Conservation (phyloP, 2,797 vertebrate species). For the Gymnoscopelus braueri region DNA sequence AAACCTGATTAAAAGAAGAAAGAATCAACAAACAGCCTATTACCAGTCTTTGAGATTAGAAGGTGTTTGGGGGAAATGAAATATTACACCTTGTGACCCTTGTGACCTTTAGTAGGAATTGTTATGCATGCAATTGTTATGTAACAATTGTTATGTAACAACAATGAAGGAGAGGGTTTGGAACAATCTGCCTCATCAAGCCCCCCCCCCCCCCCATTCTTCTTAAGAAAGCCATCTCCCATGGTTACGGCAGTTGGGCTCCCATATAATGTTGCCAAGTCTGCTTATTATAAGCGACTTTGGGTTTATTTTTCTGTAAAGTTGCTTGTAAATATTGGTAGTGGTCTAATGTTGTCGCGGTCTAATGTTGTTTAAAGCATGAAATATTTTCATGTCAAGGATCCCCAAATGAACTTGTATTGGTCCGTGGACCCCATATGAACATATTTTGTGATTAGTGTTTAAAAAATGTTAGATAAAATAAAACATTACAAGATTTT, state of each 20-base stretch:
- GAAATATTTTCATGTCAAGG: too few species aligned
- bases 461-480: too few species aligned
- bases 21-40: constrained; percentile 21
- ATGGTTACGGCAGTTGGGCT: constrained; percentile 26
- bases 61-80: constrained; percentile 30
- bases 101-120: constrained; percentile 12
- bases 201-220: constrained; percentile 31
- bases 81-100: background rate
- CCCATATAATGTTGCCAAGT: too few species aligned
- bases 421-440: too few species aligned
- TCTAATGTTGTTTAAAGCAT: too few species aligned
- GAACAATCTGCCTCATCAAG: constrained; percentile 39
- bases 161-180: constrained; percentile 16
- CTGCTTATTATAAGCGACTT: too few species aligned
- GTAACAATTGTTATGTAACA: constrained; percentile 34
- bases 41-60: constrained; percentile 13
- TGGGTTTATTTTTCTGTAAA: too few species aligned
- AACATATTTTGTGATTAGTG: too few species aligned
- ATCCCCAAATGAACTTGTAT: too few species aligned
- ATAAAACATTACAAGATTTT: too few species aligned
- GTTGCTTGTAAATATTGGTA: too few species aligned
- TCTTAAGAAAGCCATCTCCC: constrained; percentile 36
- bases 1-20: constrained; percentile 27
- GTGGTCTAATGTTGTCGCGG: too few species aligned
- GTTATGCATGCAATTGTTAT: constrained; percentile 39